These are phyloP conservation scores for Cladopsammia gracilis DNA, from an alignment of 64 coral and sea anemone genomes.

Conservation along the genomic window DNA sequence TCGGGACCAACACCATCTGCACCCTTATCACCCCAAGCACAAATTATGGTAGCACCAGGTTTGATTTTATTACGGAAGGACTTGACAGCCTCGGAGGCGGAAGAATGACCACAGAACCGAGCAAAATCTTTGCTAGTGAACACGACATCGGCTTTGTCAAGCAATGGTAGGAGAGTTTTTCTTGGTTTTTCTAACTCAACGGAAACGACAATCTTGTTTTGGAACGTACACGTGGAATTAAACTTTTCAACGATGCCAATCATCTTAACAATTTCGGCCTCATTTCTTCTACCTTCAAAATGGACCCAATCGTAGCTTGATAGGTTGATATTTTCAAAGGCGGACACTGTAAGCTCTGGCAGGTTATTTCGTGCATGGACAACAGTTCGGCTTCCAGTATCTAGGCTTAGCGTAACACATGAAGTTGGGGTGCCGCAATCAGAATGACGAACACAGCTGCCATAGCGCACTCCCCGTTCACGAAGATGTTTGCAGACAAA, in stretches of 20 bases:
- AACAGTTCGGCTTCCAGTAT: constrained; percentile 58
- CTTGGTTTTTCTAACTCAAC: constrained; percentile 68
- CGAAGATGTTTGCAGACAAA: constrained; percentile 38
- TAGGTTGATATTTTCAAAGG: constrained; percentile 49
- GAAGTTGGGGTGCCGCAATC: constrained; percentile 58
- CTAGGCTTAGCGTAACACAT: constrained; percentile 47
- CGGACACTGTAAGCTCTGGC: constrained; percentile 36
- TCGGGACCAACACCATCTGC: constrained; percentile 28
- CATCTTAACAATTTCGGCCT: constrained; percentile 45
- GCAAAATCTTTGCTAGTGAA: constrained; percentile 63
- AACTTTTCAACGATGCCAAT: constrained; percentile 36
- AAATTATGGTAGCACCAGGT: constrained; percentile 45
- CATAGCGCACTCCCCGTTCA: constrained; percentile 1
- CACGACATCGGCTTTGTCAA: constrained; percentile 47
- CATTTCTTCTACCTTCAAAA: constrained; percentile 66
- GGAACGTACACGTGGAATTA: neutral
- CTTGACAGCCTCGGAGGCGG: constrained; percentile 18
- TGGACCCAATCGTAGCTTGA: constrained; percentile 53
- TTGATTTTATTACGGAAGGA: neutral
- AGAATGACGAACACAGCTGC: constrained; percentile 17
- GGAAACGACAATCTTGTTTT: constrained; percentile 36
- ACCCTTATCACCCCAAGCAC: constrained; percentile 62
- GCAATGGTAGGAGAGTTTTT: constrained; percentile 10
- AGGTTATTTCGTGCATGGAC: constrained; percentile 47
- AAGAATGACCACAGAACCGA: constrained; percentile 24